Percentiles rank a stretch among this genome's conserved stretches.
phyloP scores from a whole-genome alignment of 2,113 vertebrate species.

The Podilymbus podiceps region DNA sequence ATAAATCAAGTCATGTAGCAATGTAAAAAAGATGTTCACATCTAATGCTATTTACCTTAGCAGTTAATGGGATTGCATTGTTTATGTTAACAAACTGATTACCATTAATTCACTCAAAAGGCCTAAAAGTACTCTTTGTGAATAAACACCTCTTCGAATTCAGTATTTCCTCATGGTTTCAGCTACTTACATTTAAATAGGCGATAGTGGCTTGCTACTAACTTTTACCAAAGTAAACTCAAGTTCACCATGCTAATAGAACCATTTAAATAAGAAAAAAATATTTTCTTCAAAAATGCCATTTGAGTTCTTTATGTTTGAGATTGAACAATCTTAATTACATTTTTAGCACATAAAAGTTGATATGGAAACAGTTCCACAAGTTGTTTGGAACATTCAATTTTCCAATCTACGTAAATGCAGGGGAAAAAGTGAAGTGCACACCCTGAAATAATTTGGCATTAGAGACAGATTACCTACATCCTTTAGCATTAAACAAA shows the following conservation, averaged over 20 bases:
- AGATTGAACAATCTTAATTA: conserved; percentile 29
- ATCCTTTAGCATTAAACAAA: conserved; percentile 73
- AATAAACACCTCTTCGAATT: background rate
- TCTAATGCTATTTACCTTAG: conserved; percentile 30
- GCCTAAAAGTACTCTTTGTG: background rate
- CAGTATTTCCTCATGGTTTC: background rate
- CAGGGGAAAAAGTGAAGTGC: conserved; percentile 75
- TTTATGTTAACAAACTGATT: conserved; percentile 25
- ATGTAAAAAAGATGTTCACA: conserved; percentile 31
- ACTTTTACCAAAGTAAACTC: background rate
- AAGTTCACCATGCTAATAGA: background rate
- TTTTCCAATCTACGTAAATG: conserved; percentile 79
- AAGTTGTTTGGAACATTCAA: conserved; percentile 73
- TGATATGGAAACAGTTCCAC: conserved; percentile 66
- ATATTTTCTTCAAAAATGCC: conserved; percentile 19
- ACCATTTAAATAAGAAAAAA: background rate
- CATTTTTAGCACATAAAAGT: conserved; percentile 39
- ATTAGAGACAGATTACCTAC: conserved; percentile 72
- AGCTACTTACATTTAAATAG: conserved; percentile 14
- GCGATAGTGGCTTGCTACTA: background rate
- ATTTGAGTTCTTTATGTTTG: background rate
- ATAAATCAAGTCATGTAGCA: conserved; percentile 14
- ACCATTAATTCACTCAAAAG: conserved; percentile 17
- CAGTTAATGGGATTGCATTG: background rate
- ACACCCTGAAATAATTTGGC: conserved; percentile 76